These are phyloP conservation scores for Hestina assimilis DNA, from an alignment of 1,140 invertebrate species.

Conservation along the genomic window DNA sequence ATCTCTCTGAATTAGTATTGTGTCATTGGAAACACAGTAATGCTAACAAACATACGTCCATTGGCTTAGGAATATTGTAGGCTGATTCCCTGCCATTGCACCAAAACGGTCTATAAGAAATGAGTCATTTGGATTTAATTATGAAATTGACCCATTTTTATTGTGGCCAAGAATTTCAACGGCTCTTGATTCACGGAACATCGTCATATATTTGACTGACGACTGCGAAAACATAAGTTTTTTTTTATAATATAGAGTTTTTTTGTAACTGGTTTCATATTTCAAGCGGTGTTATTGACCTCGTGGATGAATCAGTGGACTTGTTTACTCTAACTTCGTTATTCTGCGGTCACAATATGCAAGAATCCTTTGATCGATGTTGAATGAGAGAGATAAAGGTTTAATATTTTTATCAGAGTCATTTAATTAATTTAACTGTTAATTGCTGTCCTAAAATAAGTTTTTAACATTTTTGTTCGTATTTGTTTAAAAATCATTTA, in stretches of 20 bases:
- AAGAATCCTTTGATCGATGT: conserved; percentile 23
- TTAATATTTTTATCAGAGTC: too few relatives aligned
- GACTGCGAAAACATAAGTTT: conserved; percentile 28
- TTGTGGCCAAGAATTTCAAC: conserved; percentile 19
- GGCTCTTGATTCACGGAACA: conserved; percentile 35
- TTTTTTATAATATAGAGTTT: conserved; percentile 48
- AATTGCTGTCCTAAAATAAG: too few relatives aligned
- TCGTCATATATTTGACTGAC: conserved; percentile 42
- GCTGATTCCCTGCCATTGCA: too few relatives aligned
- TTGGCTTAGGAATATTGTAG: too few relatives aligned
- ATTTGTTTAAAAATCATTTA: too few relatives aligned
- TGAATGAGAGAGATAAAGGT: conserved; percentile 19
- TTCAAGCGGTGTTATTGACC: conserved; percentile 42
- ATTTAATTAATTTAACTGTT: too few relatives aligned
- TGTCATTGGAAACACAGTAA: too few relatives aligned
- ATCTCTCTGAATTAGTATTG: too few relatives aligned
- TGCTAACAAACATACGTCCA: too few relatives aligned
- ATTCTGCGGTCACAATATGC: conserved; percentile 15
- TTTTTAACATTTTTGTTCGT: too few relatives aligned
- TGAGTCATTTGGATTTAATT: conserved; percentile 20
- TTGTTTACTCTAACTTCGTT: conserved; percentile 41
- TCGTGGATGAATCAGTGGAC: conserved; percentile 38
- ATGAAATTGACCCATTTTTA: conserved; percentile 38
- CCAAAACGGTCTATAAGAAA: too few relatives aligned
- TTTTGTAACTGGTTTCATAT: conserved; percentile 49